phyloP scores from a whole-genome alignment of 2,888 invertebrate species.

The Steinernema carpocapsae region DNA sequence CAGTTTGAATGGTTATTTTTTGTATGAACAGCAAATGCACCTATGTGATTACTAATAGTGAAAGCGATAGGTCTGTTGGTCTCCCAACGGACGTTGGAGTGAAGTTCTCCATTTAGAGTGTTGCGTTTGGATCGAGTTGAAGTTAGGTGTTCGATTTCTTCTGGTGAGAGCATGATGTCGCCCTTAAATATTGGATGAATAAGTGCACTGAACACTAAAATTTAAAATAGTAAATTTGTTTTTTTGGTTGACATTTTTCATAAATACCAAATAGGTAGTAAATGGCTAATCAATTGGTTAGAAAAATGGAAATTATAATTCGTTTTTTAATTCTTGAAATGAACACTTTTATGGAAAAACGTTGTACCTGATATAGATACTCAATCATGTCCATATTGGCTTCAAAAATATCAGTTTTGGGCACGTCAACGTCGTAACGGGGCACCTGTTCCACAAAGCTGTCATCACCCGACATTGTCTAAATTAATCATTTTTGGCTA shows the following conservation, averaged over 20 bases:
- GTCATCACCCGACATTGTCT: background rate
- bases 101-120: background rate
- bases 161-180: constrained; percentile 17
- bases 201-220: too few relatives aligned
- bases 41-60: background rate
- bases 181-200: background rate
- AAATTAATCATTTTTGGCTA: background rate
- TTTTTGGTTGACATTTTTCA: too few relatives aligned
- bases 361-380: constrained; percentile 5
- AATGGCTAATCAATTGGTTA: too few relatives aligned
- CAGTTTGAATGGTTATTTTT: too few relatives aligned
- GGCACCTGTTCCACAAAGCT: background rate
- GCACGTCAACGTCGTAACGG: constrained; percentile 1
- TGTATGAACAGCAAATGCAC: background rate
- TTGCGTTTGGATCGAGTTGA: background rate
- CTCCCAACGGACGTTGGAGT: constrained; percentile 23
- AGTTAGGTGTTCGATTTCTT: background rate
- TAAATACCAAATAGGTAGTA: too few relatives aligned
- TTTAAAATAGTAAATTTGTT: too few relatives aligned
- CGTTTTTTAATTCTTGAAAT: background rate
- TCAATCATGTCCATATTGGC: constrained; percentile 19
- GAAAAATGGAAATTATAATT: background rate
- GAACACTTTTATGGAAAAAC: background rate
- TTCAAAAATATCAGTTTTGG: constrained; percentile 7
- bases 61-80: background rate